Evolutionary conservation across 1,140 invertebrate species (phyloP).

Genomic region (Nebria ingens): DNA sequence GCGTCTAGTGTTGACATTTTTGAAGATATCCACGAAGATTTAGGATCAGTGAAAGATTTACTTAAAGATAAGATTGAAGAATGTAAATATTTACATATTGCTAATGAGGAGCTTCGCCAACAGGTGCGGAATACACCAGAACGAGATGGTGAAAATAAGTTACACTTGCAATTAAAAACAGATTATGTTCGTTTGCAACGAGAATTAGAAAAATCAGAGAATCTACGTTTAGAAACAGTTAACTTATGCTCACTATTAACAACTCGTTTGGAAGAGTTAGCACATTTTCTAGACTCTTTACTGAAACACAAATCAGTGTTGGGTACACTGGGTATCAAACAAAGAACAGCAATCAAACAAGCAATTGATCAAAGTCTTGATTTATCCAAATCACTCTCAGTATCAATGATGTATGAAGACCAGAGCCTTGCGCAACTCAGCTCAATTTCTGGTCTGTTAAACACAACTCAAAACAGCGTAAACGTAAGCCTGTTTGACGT

Average conservation of each 20-base stretch:
- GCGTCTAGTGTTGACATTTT: not conserved
- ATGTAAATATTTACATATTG: conserved; percentile 18
- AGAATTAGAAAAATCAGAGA: conserved; percentile 37
- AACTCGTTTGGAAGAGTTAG: conserved; percentile 54
- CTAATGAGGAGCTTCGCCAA: conserved; percentile 27
- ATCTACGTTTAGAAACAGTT: conserved; percentile 45
- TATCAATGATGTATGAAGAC: conserved; percentile 30
- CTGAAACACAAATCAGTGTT: conserved; percentile 49
- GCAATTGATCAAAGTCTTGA: conserved; percentile 46
- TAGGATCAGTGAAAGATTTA: conserved; percentile 23
- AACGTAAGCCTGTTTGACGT: conserved; percentile 21
- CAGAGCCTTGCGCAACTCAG: conserved; percentile 35
- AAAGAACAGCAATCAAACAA: conserved; percentile 39
- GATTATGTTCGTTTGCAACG: conserved; percentile 27
- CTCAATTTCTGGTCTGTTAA: conserved; percentile 37
- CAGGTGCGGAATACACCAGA: conserved; percentile 27
- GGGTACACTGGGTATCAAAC: conserved; percentile 38
- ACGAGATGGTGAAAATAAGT: conserved; percentile 16
- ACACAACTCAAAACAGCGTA: conserved; percentile 21
- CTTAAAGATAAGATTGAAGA: conserved; percentile 25
- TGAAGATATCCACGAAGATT: conserved; percentile 15
- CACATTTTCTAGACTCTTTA: conserved; percentile 58
- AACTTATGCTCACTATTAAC: conserved; percentile 53
- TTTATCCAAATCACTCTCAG: conserved; percentile 41
- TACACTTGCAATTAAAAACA: conserved; percentile 20